Base-by-base conservation (phyloP, 2,113 vertebrate species). In the Murina feae region DNA sequence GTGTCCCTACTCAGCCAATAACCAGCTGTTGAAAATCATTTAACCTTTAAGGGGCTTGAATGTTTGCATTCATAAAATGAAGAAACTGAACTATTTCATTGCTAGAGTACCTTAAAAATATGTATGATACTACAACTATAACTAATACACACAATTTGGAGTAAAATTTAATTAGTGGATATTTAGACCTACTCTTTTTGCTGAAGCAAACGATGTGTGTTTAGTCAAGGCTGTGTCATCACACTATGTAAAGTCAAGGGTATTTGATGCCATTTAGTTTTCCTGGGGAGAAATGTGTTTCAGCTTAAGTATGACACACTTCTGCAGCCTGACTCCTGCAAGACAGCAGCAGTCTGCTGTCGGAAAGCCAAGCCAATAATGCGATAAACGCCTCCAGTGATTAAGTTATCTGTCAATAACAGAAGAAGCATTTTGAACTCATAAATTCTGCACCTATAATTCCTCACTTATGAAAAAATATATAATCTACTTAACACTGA, bases 321-420 rank as follows among this genome's bases (percentile, higher is more conserved):
- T 75, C 76, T 93, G 63, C 30, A 91, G 39, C 86, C 44, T 79
- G 39, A 90, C 90, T 94, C 60, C 72, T 95, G 81, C 72, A 94
- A 92, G 79, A 96, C 69, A 80, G 74, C 25, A 66, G 39, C 68
- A 90, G n/a, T 85, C 63, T 88, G 66, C 63, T 94, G 30, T 88
- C 90, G 82, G 72, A 94, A 85, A 91, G 35, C 49, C 78, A 74
- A 0, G 49, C 76, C 96, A 93, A 75, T 95, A 90, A 87, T 94
- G 39, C 92, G 71, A 92, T 90, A 94, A 94, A 93, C 49, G 53
- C 65, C 95, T 84, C 72, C 60, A 71, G 72, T 93, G 86, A 97
- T 97, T 95, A 96, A 96, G 92, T 60, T 91, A 93, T 90, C 94
- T 96, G 91, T 95, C 94, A 97, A 95, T 96, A 96, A 95, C 37